Evolutionary conservation across 1,140 invertebrate species (phyloP).

Genomic region (Plectus sambesii): DNA sequence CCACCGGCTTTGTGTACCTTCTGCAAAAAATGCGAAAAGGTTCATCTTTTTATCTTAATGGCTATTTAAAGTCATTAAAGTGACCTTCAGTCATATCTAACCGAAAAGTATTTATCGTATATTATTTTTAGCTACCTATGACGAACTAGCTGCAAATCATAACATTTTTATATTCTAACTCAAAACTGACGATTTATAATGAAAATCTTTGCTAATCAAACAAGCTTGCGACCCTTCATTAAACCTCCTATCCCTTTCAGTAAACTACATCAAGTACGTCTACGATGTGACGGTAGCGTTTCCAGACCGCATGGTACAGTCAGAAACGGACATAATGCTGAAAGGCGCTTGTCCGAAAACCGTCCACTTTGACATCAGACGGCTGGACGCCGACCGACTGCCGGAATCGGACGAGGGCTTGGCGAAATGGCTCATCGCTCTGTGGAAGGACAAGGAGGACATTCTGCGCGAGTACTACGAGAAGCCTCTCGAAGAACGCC

Average conservation of each 20-base stretch:
- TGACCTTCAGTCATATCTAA: not conserved
- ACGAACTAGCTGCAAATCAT: not conserved
- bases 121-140: slow-evolving; percentile 1
- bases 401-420: slow-evolving; percentile 16
- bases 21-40: slow-evolving; percentile 57
- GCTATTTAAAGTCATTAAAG: slow-evolving; percentile 20
- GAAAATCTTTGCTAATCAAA: no score
- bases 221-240: no score
- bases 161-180: no score
- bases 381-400: slow-evolving; percentile 15
- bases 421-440: slow-evolving; percentile 16
- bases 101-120: not conserved
- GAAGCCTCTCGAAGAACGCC: slow-evolving; percentile 2
- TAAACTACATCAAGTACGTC: slow-evolving; percentile 58
- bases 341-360: slow-evolving; percentile 21
- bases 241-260: slow-evolving; percentile 33
- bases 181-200: no score
- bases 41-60: no score
- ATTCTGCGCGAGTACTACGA: slow-evolving; percentile 18
- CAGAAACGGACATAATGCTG: slow-evolving; percentile 56
- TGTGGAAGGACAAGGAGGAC: slow-evolving; percentile 25
- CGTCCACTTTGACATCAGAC: slow-evolving; percentile 21
- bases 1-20: slow-evolving; percentile 67
- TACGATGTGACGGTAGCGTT: slow-evolving; percentile 70
- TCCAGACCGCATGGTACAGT: slow-evolving; percentile 58